A percentile compares a stretch with the other conserved stretches of the same genome.
phyloP scores from a whole-genome alignment of 1,140 invertebrate genomes.

The Rhagoletis pomonella region DNA sequence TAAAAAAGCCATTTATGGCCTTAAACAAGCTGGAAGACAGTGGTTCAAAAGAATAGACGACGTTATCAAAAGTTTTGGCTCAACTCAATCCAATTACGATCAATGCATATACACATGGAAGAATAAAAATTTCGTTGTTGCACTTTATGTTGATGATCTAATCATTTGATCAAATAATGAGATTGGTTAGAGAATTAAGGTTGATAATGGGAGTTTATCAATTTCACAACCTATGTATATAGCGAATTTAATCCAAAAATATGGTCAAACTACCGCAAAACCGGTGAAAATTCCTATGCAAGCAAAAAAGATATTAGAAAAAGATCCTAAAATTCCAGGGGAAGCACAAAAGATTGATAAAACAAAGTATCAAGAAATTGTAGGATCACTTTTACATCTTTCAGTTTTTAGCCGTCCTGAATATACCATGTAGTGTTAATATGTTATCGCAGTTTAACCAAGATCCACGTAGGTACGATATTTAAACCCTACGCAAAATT shows the following conservation, averaged over 20 bases:
- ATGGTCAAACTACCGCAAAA: conserved; percentile 61
- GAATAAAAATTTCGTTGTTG: conserved; percentile 16
- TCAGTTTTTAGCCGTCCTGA: conserved; percentile 68
- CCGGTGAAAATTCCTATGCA: conserved; percentile 59
- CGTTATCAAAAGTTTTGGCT: conserved; percentile 61
- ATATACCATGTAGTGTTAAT: conserved; percentile 68
- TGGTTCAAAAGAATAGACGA: conserved; percentile 66
- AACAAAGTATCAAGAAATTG: conserved; percentile 66
- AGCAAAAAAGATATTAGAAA: conserved; percentile 60
- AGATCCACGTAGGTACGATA: conserved; percentile 35
- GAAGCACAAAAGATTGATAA: conserved; percentile 23
- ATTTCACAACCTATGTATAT: conserved; percentile 70
- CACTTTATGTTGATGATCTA: conserved; percentile 64
- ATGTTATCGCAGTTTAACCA: conserved; percentile 54
- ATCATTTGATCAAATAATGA: conserved; percentile 58
- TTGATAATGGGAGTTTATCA: conserved; percentile 62
- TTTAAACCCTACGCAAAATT: conserved; percentile 13
- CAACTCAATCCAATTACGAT: conserved; percentile 62
- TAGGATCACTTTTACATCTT: conserved; percentile 73
- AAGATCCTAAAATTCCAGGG: conserved; percentile 43
- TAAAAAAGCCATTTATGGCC: conserved; percentile 71
- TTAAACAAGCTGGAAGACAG: conserved; percentile 68
- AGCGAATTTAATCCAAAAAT: conserved; percentile 64
- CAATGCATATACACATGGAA: conserved; percentile 66
- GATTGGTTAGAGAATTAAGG: conserved; percentile 66